Percentiles rank a stretch among this genome's conserved stretches.
These are phyloP conservation scores for Subanguina moxae DNA, from an alignment of 1,140 invertebrate species.

Conservation along the genomic window DNA sequence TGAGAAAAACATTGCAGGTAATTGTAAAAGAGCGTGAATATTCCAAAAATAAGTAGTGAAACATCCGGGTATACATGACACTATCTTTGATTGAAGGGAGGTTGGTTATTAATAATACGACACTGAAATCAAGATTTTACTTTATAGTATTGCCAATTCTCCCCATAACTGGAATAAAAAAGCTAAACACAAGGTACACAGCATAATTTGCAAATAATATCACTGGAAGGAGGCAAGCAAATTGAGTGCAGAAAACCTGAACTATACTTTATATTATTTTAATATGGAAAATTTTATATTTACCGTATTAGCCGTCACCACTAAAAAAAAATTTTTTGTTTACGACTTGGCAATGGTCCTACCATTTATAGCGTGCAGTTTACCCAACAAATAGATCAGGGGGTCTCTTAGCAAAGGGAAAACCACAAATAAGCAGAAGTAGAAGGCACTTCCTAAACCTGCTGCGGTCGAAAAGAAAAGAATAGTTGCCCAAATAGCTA, in stretches of 20 bases:
- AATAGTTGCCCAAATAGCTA: conserved; percentile 46
- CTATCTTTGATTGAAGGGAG: no score
- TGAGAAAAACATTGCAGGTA: no score
- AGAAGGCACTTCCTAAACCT: conserved; percentile 51
- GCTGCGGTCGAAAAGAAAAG: conserved; percentile 46
- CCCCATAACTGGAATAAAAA: conserved; percentile 80
- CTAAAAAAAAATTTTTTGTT: no score
- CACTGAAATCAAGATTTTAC: conserved; percentile 61
- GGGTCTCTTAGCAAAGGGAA: conserved; percentile 54
- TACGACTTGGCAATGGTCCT: neutral
- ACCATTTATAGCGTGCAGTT: conserved; percentile 32
- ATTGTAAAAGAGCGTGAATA: no score
- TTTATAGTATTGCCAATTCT: conserved; percentile 71
- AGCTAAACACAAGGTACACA: conserved; percentile 64
- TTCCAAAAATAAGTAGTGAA: no score
- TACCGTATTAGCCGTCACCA: no score
- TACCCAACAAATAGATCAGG: conserved; percentile 34
- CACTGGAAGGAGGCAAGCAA: conserved; percentile 2
- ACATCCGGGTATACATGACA: no score
- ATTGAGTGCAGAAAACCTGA: conserved; percentile 1
- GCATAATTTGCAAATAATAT: conserved; percentile 64
- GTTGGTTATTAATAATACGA: no score
- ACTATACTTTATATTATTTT: no score
- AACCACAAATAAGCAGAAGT: conserved; percentile 51
- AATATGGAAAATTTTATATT: no score